Percentiles rank a stretch among this genome's conserved stretches.
phyloP scores from a whole-genome alignment of 2,113 vertebrate genomes.

The Larimichthys polyactis region DNA sequence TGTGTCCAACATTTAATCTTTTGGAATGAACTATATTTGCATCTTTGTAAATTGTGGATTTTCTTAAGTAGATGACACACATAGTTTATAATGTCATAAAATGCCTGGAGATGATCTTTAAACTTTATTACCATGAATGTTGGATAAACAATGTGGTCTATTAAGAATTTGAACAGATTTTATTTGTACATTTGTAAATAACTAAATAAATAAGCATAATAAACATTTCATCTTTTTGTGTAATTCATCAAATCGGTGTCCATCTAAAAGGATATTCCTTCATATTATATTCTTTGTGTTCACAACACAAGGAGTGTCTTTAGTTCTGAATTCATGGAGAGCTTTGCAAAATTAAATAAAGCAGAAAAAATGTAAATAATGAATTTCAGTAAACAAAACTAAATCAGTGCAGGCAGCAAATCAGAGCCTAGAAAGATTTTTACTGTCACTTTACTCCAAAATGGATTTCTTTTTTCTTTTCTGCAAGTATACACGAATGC shows the following conservation, averaged over 20 bases:
- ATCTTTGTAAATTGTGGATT: too few relatives aligned
- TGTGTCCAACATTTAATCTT: too few relatives aligned
- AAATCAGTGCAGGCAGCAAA: neutral
- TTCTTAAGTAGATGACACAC: too few relatives aligned
- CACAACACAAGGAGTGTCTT: neutral
- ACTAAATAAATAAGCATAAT: neutral
- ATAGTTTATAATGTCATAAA: too few relatives aligned
- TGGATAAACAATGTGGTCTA: too few relatives aligned
- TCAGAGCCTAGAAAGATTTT: neutral
- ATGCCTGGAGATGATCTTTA: too few relatives aligned
- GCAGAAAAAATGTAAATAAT: constrained; percentile 1
- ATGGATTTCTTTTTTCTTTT: neutral
- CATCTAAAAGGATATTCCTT: neutral
- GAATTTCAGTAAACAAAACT: neutral
- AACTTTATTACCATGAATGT: too few relatives aligned
- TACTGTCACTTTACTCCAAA: neutral
- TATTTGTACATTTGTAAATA: too few relatives aligned
- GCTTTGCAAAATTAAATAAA: neutral
- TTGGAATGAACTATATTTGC: too few relatives aligned
- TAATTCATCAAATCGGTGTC: neutral
- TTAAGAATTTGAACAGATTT: too few relatives aligned
- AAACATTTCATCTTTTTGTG: neutral
- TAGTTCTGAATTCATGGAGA: neutral
- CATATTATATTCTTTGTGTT: neutral
- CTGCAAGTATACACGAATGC: neutral